Conservation (phyloP, 2,797 vertebrate species). For the Podarcis siculus region DNA sequence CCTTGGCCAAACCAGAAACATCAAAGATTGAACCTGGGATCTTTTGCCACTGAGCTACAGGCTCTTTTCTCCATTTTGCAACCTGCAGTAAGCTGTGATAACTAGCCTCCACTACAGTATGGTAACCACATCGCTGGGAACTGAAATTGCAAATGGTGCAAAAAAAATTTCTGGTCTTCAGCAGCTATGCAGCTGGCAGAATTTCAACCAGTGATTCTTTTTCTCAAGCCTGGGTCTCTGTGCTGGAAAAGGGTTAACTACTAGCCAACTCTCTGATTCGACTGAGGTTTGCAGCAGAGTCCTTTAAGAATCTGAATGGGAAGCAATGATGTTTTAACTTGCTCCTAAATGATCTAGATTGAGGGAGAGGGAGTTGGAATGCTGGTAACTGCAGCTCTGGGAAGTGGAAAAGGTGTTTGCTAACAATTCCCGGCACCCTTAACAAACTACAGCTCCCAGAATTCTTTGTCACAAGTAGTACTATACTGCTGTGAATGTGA, state of each 20-base stretch:
- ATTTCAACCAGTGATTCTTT: not conserved
- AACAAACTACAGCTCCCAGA: too few species aligned
- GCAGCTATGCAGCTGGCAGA: not conserved
- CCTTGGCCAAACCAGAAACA: too few species aligned
- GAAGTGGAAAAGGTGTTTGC: too few species aligned
- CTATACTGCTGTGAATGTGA: too few species aligned
- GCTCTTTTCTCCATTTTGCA: not conserved
- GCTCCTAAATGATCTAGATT: not conserved
- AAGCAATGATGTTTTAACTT: not conserved
- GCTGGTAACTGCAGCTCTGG: not conserved
- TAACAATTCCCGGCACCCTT: not conserved
- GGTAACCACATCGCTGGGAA: not conserved
- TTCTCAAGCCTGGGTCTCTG: not conserved
- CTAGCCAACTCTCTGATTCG: not conserved
- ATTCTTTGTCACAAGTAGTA: too few species aligned
- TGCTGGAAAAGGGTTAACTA: not conserved
- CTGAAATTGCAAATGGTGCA: not conserved
- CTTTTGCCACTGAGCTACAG: too few species aligned
- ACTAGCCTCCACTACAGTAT: not conserved
- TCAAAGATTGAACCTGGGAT: too few species aligned
- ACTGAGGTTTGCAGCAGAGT: not conserved
- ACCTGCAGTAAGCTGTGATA: slow-evolving; percentile 16
- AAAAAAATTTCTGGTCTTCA: not conserved
- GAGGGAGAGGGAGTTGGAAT: not conserved
- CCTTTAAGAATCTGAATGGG: not conserved